Evolutionary conservation across 2,113 vertebrate genomes (phyloP).

Genomic region (Cepphus grylle): DNA sequence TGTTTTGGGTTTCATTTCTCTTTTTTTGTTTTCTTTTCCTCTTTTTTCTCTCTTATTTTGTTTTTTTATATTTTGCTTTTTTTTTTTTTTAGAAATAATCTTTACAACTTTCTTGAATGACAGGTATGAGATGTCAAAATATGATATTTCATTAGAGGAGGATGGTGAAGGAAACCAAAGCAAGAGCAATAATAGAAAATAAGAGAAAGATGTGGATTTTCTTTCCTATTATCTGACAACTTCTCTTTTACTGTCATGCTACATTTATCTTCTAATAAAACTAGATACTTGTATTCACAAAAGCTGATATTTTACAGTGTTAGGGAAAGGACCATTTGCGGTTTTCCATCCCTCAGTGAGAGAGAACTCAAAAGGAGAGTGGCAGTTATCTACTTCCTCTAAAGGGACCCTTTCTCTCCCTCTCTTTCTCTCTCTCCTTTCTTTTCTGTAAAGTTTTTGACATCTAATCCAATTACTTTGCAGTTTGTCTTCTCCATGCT

Average conservation of each 20-base stretch:
- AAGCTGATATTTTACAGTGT: not conserved
- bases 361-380: not conserved
- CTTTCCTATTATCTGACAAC: not conserved
- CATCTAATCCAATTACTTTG: not conserved
- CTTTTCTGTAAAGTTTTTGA: not conserved
- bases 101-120: not conserved
- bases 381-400: not conserved
- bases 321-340: not conserved
- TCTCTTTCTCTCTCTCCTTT: not conserved
- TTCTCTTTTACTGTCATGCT: not conserved
- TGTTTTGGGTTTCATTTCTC: not conserved
- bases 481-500: not conserved
- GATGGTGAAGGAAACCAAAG: not conserved
- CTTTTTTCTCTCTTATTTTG: not conserved
- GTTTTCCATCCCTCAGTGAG: not conserved
- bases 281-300: not conserved
- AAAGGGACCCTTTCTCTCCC: not conserved
- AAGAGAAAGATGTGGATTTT: not conserved
- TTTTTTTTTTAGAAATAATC: not conserved
- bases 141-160: not conserved
- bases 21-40: not conserved
- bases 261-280: slow-evolving; percentile 1
- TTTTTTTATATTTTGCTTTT: too few species aligned
- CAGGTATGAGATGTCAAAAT: not conserved
- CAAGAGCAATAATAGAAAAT: not conserved